Conservation (phyloP, 2,888 invertebrate genomes). For the Stenurella melanura region DNA sequence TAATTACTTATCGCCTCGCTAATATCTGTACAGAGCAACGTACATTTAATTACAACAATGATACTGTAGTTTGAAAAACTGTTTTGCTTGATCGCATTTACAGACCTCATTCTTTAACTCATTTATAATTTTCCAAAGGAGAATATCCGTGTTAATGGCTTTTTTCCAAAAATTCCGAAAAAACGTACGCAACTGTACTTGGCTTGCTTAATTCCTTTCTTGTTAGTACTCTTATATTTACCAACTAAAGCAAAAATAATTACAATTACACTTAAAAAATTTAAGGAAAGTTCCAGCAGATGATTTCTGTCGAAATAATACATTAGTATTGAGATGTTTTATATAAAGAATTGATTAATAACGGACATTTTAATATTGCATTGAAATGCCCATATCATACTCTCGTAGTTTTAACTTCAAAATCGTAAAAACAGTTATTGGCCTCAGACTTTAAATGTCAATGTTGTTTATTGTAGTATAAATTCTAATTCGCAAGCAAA, state of each 20-base stretch:
- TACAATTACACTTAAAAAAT: neutral
- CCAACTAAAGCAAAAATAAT: constrained; percentile 5
- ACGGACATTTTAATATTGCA: neutral
- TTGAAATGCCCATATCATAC: too few species aligned
- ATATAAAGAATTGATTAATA: neutral
- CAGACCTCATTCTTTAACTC: constrained; percentile 35
- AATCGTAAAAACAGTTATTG: too few species aligned
- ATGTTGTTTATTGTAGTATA: too few species aligned
- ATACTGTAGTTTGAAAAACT: constrained; percentile 36
- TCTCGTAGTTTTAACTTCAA: too few species aligned
- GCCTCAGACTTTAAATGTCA: too few species aligned
- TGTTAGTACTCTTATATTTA: constrained; percentile 3
- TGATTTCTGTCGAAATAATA: constrained; percentile 2
- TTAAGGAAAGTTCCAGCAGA: neutral
- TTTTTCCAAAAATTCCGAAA: constrained; percentile 18
- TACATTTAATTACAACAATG: constrained; percentile 42
- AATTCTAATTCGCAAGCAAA: too few species aligned
- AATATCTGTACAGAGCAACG: constrained; percentile 34
- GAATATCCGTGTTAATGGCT: constrained; percentile 35
- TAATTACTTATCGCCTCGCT: constrained; percentile 39
- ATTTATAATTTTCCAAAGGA: constrained; percentile 20
- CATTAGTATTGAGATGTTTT: neutral
- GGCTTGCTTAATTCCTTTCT: neutral
- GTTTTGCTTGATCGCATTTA: constrained; percentile 37
- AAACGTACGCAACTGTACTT: constrained; percentile 17